Evolutionary conservation across 2,113 vertebrate genomes (phyloP), one percentile per base, ranked within the genome.

Genomic region (Steatornis caripensis): DNA sequence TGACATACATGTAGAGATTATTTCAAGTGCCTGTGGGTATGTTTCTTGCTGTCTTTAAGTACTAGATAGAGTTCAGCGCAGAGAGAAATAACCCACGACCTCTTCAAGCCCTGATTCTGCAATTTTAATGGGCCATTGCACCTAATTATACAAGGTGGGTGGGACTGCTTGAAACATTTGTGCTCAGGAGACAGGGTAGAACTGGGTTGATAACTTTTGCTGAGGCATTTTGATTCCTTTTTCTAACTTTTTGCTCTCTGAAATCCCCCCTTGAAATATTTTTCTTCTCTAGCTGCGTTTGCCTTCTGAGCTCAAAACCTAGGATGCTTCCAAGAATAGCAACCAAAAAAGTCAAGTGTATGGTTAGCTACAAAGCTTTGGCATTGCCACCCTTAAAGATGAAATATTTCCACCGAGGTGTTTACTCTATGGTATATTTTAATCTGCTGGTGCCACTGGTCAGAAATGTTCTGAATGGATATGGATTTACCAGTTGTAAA

Each of bases 121-220:
- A 45, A 13, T 89, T 87, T 77, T 89, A 90, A 69, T 64, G 39
- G 60, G 36, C 80, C 92, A 77, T 84, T 93, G 54, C 46, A 48
- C n/a, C 46, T 80, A 54, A 64, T 54, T 83, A 30, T 14, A 87
- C 37, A 29, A 64, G 76, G 61, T 71, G 55, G 72, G 64, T 94
- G 88, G 43, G 68, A 71, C 29, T 86, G 54, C 55, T 81, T 74
- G 41, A 88, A 94, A 74, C 8, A 34, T 46, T 57, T 81, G 32
- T 78, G 51, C 83, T 87, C 76, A 78, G 68, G 76, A 83, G 76
- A 51, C 12, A 43, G 43, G 12, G 48, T 29, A 90, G 32, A 84
- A 15, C 17, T 27, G 27, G 5, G 24, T 80, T 88, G 84, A 49
- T 60, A 84, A 71, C 21, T 34, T 90, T 78, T 84, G 26, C 39